Base-by-base conservation (phyloP, 2,888 invertebrate species). In the Zygogramma bicolorata region DNA sequence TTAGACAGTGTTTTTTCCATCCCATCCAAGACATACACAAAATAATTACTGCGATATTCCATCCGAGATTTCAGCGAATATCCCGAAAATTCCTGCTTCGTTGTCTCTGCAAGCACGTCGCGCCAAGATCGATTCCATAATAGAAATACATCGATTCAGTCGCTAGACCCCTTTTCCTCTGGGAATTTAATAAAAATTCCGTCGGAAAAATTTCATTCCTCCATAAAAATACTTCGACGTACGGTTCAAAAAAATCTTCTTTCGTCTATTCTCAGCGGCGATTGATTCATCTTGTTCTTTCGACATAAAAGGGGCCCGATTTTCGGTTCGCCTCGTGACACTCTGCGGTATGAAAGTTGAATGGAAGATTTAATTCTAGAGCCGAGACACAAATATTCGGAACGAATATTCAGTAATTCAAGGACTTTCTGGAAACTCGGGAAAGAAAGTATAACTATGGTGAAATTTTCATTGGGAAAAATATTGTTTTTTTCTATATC, bases 101-200 rank as follows among this genome's bases (percentile, higher is more conserved):
- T n/a, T 20, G 20, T 10, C 20, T 46, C 46, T 46, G 46, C 1
- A 20, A 46, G 20, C 10, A n/a, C n/a, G n/a, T n/a, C n/a, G n/a
- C n/a, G 46, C 10, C 46, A 46, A 18, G 20, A 46, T 46, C 18
- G 46, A 20, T 61, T 69, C 46, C n/a, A 20, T 38, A 69, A 62
- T 57, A 57, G 60, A 40, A 22, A 59, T 38, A 46, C 20, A 46
- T 46, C 20, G 46, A 46, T 46, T 46, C 20, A 20, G 46, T 3
- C 20, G 40, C n/a, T n/a, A 42, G 40, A 0, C 46, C 22, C 1
- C 7, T 22, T 46, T 5, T 10, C 46, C 20, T 10, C 5, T 2
- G 15, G 46, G 46, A 46, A 46, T 46, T 46, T 46, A 46, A 46
- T 46, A 20, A 46, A 46, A 20, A 20, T 46, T 46, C 22, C 6